Conservation (phyloP, 30 jellyfish, hydroid and myxozoan species). For the Aurelia sp. region DNA sequence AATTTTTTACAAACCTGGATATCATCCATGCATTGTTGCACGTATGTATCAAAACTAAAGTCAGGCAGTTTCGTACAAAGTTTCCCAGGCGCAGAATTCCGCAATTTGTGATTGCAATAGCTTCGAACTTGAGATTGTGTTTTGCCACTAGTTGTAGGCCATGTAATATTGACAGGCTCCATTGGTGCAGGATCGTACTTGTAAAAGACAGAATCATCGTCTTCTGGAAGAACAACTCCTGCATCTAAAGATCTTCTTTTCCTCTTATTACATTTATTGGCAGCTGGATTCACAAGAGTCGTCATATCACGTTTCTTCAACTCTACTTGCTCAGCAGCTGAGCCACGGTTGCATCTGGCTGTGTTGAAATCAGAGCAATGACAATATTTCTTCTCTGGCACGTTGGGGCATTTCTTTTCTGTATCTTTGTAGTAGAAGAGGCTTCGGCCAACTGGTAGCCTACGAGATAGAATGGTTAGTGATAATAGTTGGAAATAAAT, state of each 20-base stretch:
- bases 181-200: slow-evolving; percentile 49
- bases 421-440: slow-evolving; percentile 68
- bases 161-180: slow-evolving; percentile 12
- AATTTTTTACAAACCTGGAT: slow-evolving; percentile 24
- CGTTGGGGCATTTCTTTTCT: slow-evolving; percentile 37
- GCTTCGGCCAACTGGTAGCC: slow-evolving; percentile 70
- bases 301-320: neutral
- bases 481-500: too few relatives aligned
- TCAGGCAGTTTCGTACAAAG: slow-evolving; percentile 36
- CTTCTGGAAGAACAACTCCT: slow-evolving; percentile 28
- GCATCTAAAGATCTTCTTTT: slow-evolving; percentile 12
- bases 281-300: neutral
- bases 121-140: slow-evolving; percentile 36
- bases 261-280: slow-evolving; percentile 2
- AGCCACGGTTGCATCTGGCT: neutral
- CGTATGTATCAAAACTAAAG: slow-evolving; percentile 43
- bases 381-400: slow-evolving; percentile 44
- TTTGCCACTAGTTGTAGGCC: slow-evolving; percentile 69
- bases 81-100: slow-evolving; percentile 59
- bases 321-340: neutral
- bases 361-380: slow-evolving; percentile 43
- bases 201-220: slow-evolving; percentile 35
- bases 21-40: slow-evolving; percentile 64
- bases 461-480: neutral
- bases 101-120: slow-evolving; percentile 11